These are phyloP conservation scores for Synergus gifuensis DNA, from an alignment of 2,888 invertebrate genomes.

Conservation along the genomic window DNA sequence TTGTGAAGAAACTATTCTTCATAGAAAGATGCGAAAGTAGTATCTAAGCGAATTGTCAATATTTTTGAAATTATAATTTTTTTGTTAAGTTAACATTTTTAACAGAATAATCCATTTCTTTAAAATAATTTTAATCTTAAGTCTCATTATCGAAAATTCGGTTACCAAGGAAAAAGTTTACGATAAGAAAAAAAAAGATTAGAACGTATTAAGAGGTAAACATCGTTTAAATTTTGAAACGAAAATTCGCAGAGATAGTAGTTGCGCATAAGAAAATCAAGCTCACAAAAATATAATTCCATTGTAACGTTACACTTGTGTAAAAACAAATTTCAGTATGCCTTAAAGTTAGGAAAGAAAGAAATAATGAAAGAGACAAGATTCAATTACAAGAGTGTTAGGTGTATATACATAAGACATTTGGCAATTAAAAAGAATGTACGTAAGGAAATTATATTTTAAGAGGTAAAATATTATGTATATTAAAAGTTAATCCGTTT, in stretches of 20 bases:
- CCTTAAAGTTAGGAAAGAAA: conserved; percentile 24
- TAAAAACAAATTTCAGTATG: conserved; percentile 24
- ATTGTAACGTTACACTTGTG: conserved; percentile 8
- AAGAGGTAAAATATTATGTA: conserved; percentile 39
- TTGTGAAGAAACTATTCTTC: conserved; percentile 9
- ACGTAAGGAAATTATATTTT: conserved; percentile 39
- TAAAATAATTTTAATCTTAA: neutral
- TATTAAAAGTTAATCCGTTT: conserved; percentile 34
- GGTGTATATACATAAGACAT: conserved; percentile 9
- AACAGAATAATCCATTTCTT: neutral
- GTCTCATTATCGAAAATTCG: neutral
- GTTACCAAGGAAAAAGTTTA: neutral
- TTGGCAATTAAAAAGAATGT: conserved; percentile 43
- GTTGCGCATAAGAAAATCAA: neutral
- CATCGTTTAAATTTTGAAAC: neutral
- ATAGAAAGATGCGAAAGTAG: neutral
- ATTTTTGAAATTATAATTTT: neutral
- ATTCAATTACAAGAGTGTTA: conserved; percentile 19
- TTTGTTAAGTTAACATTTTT: neutral
- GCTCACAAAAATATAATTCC: conserved; percentile 30
- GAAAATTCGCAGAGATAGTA: neutral
- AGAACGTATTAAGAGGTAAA: neutral
- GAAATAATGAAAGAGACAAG: neutral
- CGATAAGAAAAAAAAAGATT: neutral
- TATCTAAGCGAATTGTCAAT: conserved; percentile 17